phyloP scores from a whole-genome alignment of 2,888 invertebrate genomes.

The Macrosiphum euphorbiae region DNA sequence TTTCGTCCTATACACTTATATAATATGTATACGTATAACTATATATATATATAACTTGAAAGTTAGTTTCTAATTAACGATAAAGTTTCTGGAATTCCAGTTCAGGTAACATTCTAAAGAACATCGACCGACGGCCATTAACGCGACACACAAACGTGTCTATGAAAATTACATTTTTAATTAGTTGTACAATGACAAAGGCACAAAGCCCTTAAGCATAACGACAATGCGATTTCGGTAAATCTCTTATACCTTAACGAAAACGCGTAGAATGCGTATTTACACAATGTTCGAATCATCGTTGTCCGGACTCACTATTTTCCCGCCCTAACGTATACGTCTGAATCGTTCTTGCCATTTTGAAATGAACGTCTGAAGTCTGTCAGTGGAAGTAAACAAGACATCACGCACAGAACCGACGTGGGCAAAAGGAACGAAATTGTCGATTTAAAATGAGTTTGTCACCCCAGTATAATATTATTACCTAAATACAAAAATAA shows the following conservation, averaged over 20 bases:
- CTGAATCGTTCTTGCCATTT: background rate
- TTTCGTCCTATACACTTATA: background rate
- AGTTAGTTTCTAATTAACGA: conserved; percentile 41
- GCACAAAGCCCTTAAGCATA: background rate
- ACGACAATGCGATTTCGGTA: background rate
- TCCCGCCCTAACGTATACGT: background rate
- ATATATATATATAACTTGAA: background rate
- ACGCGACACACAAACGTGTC: conserved; percentile 7
- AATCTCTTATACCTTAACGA: background rate
- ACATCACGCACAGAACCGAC: background rate
- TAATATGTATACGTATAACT: background rate
- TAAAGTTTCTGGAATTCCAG: conserved; percentile 33
- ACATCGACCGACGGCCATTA: conserved; percentile 30
- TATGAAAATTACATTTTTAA: conserved; percentile 44
- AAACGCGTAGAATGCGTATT: background rate
- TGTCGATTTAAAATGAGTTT: background rate
- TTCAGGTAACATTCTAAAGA: conserved; percentile 16
- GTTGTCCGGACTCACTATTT: background rate
- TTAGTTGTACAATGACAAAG: background rate
- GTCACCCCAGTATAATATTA: too few relatives aligned
- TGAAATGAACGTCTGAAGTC: background rate
- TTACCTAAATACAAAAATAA: background rate
- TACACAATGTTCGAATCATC: background rate
- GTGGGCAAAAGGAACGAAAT: background rate
- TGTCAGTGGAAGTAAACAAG: background rate